Base-by-base conservation (phyloP, 2,888 invertebrate species). In the Agrotis puta region DNA sequence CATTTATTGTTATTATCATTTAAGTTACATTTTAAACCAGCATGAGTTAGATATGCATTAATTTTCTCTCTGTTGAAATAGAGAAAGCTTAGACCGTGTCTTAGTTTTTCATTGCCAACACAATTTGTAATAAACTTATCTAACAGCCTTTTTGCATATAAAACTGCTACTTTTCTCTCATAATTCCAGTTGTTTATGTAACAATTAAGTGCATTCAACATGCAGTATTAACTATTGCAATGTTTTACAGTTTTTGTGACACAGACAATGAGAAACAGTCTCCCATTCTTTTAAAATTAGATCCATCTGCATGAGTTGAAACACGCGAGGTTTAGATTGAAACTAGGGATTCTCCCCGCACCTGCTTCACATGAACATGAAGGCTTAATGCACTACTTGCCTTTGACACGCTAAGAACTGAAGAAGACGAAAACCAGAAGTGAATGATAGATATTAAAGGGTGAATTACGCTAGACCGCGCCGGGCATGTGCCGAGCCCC, bases 201-300 rank as follows among this genome's bases (percentile, higher is more conserved):
- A 83, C 50, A 68, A 72, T 68, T 61, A 70, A 69, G 57, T 65
- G 59, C 48, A 68, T 64, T 43, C 45, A 57, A 24, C 50, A 67
- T 65, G 65, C 81, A 75, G 71, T 74, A 73, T 73, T 20, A 27
- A 39, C 6, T 18, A 20, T 43, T 56, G 61, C 39, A n/a, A 39
- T 18, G 73, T 82, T 82, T 66, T 56, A 24, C 45, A 43, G 2
- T 67, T 72, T 71, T 77, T 79, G 39, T 43, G 5, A 2, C 16
- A 65, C n/a, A 48, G 45, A 71, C 73, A 73, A 66, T 77, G 56
- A 33, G 43, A 70, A 65, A 45, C 24, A 50, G 39, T 56, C 43
- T 13, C 54, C 33, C 9, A 61, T 66, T 81, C 24, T 64, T 67
- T 59, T 43, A 18, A 54, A 61, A 59, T 18, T 48, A 62, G 27